These are phyloP conservation scores for Sphenodon punctatus DNA, from an alignment of 2,797 vertebrate species.

Conservation along the genomic window DNA sequence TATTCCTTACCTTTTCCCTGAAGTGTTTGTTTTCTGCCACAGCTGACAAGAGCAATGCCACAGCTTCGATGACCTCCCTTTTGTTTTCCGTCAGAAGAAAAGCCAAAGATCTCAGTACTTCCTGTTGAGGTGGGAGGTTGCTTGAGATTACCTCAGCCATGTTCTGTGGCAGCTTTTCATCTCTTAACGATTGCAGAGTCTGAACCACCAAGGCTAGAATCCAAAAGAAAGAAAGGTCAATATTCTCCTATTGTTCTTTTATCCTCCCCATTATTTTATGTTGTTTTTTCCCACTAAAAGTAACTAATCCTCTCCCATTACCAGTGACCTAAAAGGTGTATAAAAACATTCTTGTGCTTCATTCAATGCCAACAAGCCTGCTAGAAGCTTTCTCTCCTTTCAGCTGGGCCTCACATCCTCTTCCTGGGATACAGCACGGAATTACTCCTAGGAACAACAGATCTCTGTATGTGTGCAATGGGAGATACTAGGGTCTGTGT, in stretches of 20 bases:
- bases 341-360: not conserved
- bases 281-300: not conserved
- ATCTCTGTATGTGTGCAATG: not conserved
- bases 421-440: not conserved
- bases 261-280: not conserved
- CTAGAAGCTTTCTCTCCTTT: not conserved
- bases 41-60: slow-evolving; percentile 81
- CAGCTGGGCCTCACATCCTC: not conserved
- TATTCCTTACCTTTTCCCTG: slow-evolving; percentile 89
- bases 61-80: slow-evolving; percentile 80
- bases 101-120: slow-evolving; percentile 85
- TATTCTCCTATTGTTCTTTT: not conserved
- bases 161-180: slow-evolving; percentile 75
- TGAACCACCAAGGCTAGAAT: slow-evolving; percentile 82
- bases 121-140: slow-evolving; percentile 79
- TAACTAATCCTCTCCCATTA: not conserved
- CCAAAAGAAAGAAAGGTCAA: not conserved
- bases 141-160: slow-evolving; percentile 78
- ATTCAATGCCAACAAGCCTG: not conserved
- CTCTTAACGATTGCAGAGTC: slow-evolving; percentile 79
- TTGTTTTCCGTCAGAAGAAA: slow-evolving; percentile 84
- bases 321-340: not conserved
- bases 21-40: slow-evolving; percentile 83
- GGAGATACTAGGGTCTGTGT: not conserved
- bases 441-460: not conserved